These are phyloP conservation scores for Tipula unca DNA, from an alignment of 2,888 invertebrate genomes.

Conservation along the genomic window DNA sequence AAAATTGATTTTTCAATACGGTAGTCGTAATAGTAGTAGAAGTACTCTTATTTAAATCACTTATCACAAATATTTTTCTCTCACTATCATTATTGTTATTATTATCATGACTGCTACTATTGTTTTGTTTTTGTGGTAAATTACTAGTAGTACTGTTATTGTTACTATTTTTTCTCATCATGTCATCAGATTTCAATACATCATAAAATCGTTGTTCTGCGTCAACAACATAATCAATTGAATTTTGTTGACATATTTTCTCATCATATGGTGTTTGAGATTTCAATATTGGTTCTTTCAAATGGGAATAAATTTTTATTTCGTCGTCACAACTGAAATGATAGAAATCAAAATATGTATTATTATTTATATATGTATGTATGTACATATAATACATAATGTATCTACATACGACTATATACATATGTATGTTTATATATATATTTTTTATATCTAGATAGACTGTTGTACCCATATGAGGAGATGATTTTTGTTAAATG, in stretches of 20 bases:
- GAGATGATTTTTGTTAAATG: background rate
- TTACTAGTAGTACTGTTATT: background rate
- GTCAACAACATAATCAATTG: slow-evolving; percentile 24
- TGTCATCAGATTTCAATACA: background rate
- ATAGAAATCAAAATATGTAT: background rate
- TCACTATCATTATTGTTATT: background rate
- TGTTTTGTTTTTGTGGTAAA: background rate
- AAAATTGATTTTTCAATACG: background rate
- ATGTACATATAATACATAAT: background rate
- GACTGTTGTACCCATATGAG: background rate
- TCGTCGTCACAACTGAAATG: slow-evolving; percentile 37
- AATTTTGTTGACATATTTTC: slow-evolving; percentile 33
- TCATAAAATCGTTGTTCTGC: background rate
- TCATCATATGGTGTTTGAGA: slow-evolving; percentile 36
- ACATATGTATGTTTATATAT: background rate
- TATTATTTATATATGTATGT: background rate
- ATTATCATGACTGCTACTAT: background rate
- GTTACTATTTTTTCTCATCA: background rate
- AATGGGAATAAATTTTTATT: slow-evolving; percentile 40
- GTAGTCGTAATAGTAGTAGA: background rate
- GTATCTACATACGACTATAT: background rate
- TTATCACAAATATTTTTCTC: background rate
- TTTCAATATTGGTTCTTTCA: slow-evolving; percentile 40
- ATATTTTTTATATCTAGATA: background rate
- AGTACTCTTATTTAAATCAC: background rate